Percentiles rank a stretch among this genome's conserved stretches.
phyloP scores from a whole-genome alignment of 2,888 invertebrate genomes.

The Apantesis nais region DNA sequence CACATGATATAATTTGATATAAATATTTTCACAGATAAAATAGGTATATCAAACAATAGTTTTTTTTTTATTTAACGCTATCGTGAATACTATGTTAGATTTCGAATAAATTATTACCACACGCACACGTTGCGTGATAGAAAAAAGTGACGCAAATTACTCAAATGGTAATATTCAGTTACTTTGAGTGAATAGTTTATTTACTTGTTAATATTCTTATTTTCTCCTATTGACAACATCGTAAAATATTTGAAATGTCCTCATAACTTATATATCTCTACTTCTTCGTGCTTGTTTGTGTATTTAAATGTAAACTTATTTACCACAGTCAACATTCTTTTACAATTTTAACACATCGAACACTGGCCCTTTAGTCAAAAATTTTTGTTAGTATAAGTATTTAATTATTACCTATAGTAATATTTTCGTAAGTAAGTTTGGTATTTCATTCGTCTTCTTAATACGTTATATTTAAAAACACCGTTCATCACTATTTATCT shows the following conservation, averaged over 20 bases:
- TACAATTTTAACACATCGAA: slow-evolving; percentile 73
- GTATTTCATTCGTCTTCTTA: slow-evolving; percentile 54
- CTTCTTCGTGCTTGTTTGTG: slow-evolving; percentile 63
- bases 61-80: not conserved
- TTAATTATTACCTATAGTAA: slow-evolving; percentile 61
- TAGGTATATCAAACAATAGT: not conserved
- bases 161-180: not conserved
- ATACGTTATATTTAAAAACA: slow-evolving; percentile 49
- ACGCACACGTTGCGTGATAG: not conserved
- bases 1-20: not conserved
- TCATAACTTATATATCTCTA: slow-evolving; percentile 42
- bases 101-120: not conserved
- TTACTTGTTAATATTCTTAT: not conserved
- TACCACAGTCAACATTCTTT: slow-evolving; percentile 43
- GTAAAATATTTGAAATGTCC: slow-evolving; percentile 46
- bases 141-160: not conserved
- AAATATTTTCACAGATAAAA: not conserved
- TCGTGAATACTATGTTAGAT: not conserved
- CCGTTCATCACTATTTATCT: slow-evolving; percentile 53
- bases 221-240: not conserved
- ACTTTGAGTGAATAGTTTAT: not conserved
- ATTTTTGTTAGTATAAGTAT: slow-evolving; percentile 80
- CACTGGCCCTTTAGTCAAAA: slow-evolving; percentile 80
- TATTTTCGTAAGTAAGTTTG: slow-evolving; percentile 63
- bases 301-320: slow-evolving; percentile 51